These are phyloP conservation scores for Notospermus geniculatus DNA, from an alignment of 1,140 invertebrate genomes.

Conservation along the genomic window DNA sequence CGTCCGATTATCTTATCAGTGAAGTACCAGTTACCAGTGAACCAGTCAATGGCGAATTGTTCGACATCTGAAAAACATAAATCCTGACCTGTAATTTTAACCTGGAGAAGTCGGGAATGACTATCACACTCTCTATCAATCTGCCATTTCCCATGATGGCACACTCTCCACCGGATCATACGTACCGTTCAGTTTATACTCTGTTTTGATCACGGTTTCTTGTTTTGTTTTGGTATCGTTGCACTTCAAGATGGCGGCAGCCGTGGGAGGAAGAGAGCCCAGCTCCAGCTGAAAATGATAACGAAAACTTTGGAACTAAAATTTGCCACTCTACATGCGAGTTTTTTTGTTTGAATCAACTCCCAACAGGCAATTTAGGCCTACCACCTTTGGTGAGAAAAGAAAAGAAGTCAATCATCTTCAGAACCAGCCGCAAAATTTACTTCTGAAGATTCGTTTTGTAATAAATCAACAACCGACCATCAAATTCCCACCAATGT, in stretches of 20 bases:
- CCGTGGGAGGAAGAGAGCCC: conserved; percentile 20
- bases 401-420: no score
- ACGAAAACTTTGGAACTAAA: no score
- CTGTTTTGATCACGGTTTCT: conserved; percentile 2
- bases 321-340: no score
- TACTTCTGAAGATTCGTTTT: no score
- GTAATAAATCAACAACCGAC: no score
- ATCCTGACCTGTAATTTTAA: background rate
- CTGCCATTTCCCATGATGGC: background rate
- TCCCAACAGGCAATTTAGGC: no score
- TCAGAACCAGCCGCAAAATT: no score
- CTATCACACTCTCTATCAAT: background rate
- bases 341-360: no score
- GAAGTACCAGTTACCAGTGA: conserved; percentile 94
- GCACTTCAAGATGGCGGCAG: background rate
- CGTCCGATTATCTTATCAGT: conserved; percentile 72
- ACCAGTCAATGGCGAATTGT: conserved; percentile 90
- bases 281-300: conserved; percentile 60
- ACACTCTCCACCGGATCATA: background rate
- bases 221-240: background rate
- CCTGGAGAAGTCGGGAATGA: background rate
- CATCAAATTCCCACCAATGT: no score
- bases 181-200: conserved; percentile 11
- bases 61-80: conserved; percentile 30
- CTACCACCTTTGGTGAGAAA: no score